Evolutionary conservation across 37 sponge, comb jelly and placozoan genomes (phyloP).

Genomic region (Bolinopsis microptera): DNA sequence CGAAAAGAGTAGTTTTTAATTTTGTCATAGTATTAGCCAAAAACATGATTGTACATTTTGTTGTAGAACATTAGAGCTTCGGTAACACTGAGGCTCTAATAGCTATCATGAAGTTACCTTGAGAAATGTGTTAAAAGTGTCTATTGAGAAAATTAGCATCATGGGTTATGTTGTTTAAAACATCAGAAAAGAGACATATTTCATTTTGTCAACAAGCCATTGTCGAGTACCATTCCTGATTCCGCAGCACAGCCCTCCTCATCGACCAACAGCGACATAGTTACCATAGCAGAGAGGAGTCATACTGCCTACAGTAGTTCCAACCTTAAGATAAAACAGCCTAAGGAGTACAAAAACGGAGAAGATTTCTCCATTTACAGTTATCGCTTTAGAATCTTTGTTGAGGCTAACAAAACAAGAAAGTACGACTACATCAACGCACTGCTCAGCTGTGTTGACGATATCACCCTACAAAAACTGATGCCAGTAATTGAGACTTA

Average conservation of each 20-base stretch:
- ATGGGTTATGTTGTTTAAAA: too few species aligned
- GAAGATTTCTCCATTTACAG: neutral
- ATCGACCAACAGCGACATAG: neutral
- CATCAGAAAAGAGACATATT: too few species aligned
- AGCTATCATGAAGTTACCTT: too few species aligned
- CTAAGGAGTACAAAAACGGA: slow-evolving; percentile 55
- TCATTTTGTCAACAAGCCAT: too few species aligned
- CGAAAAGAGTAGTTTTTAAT: too few species aligned
- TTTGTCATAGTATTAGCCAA: too few species aligned
- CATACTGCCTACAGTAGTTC: neutral
- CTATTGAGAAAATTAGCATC: too few species aligned
- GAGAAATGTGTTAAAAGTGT: too few species aligned
- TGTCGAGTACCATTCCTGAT: too few species aligned
- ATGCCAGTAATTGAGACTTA: neutral
- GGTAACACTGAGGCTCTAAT: too few species aligned
- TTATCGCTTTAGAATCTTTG: neutral
- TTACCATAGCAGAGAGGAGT: neutral
- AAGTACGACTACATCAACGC: neutral
- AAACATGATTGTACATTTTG: too few species aligned
- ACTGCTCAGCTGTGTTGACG: neutral
- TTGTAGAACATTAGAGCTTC: too few species aligned
- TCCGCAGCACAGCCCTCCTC: neutral
- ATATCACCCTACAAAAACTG: neutral
- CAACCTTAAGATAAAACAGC: neutral
- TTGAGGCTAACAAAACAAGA: neutral